Evolutionary conservation across 53 echinoderm and acorn worm species (phyloP).

Genomic region (Crossaster papposus): DNA sequence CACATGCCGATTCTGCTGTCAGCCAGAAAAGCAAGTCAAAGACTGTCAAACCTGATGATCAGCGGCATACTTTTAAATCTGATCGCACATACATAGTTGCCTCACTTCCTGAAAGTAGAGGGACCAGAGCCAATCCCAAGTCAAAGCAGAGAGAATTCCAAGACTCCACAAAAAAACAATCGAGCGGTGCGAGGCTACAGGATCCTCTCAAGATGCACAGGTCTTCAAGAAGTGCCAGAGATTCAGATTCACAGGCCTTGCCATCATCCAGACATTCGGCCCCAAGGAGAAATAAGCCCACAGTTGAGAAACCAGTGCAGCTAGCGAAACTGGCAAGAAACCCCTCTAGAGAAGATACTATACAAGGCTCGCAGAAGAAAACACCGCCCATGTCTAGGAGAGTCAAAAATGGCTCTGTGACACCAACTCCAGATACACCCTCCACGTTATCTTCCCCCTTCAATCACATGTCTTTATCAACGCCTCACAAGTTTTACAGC

Average conservation of each 20-base stretch:
- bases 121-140: not conserved
- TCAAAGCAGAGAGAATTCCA: not conserved
- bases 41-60: not conserved
- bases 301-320: not conserved
- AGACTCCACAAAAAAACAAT: not conserved
- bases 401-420: not conserved
- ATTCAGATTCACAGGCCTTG: not conserved
- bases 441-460: conserved; percentile 48
- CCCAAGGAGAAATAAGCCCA: not conserved
- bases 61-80: not conserved
- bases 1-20: not conserved
- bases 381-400: not conserved
- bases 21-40: not conserved
- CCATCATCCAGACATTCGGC: not conserved
- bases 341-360: not conserved
- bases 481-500: not conserved
- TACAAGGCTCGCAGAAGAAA: not conserved
- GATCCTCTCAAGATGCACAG: not conserved
- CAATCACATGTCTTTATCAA: conserved; percentile 21
- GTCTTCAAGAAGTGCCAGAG: not conserved
- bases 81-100: not conserved
- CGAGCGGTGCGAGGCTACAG: not conserved
- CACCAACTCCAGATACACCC: not conserved
- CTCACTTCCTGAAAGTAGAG: not conserved
- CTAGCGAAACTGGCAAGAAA: not conserved